Base-by-base conservation (phyloP, 2,888 invertebrate genomes). In the Torymus auratus region DNA sequence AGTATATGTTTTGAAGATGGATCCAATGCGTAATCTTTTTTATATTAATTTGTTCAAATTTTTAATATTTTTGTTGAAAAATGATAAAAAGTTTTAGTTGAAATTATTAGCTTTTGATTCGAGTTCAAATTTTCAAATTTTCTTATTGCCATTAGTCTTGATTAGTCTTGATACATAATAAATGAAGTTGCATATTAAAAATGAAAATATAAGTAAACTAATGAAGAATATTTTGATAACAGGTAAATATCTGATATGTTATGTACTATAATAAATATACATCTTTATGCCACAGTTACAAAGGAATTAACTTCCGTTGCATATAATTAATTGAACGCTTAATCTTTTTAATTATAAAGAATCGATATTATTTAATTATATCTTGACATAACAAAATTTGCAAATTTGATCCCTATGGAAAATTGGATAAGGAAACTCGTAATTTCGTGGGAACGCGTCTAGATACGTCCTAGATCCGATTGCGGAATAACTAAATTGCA, bases 391-490 rank as follows among this genome's bases (percentile, higher is more conserved):
- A 50, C 7, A 67, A 72, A 67, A 50, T 12, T 53, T 67, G 50
- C 55, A 12, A 60, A 71, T 72, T 71, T 10, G 41, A 72, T 72
- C 68, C 73, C 62, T 17, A 55, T 56, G 1, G 28, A 12, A 20
- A 52, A 11, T 78, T 65, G 13, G 55, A 67, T 73, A 20, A 73
- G 60, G 61, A 70, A 78, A 79, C 78, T 81, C 78, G 79, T 75
- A 80, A 80, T 81, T 81, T 67, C 77, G 70, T 77, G 70, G 64
- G 73, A 83, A 67, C 17, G 55, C 14, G 41, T 69, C 50, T 82
- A 60, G 58, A 77, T 82, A 86, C 83, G 83, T 85, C 81, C 80
- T 85, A 84, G 84, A 84, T 85, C 85, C 82, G 81, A 84, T 84
- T 80, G 73, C 84, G 83, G 80, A 85, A 78, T 83, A 84, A 71